Base-by-base conservation (phyloP, 2,797 vertebrate species). In the Halcyon badia region DNA sequence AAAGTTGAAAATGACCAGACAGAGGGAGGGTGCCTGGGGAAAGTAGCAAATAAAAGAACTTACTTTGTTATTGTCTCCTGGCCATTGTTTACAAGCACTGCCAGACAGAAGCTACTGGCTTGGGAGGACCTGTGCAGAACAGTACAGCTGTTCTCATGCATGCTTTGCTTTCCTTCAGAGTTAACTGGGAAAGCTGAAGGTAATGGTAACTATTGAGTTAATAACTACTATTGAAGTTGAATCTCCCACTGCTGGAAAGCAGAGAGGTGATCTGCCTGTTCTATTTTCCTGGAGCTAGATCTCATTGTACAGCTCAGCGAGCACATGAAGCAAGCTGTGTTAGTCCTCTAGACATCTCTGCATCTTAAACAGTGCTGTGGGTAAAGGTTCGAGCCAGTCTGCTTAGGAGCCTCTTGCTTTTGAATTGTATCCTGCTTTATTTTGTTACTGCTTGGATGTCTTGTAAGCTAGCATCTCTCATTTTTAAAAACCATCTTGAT, bases 401-500 rank as follows among this genome's bases (percentile, higher is more conserved):
- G 49, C 66, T 73, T 66, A 48, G 13, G 9, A 68, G 9, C 64
- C 60, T 80, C 78, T 46, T 42, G 5, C 35, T 37, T 94, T 90
- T 89, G 80, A 78, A 61, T 91, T 77, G 37, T n/a, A 19, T 7
- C 51, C 37, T 61, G 48, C 46, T 87, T 76, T 86, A 26, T 66
- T 76, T 88, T 81, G 54, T 65, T 84, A 22, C 19, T 93, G 35
- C 78, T 73, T 77, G 24, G 68, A 35, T 79, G 37, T 91, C 52
- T 93, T 93, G 37, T 25, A 90, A 69, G 65, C 25, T 60, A 24
- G 37, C 15, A 30, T 86, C 54, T 92, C 93, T 94, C 81, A 65
- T 93, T 96, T 97, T 12, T 97, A 71, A 91, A 98, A 96, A 78
- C 81, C 77, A 60, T 95, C 82, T 95, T 94, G 65, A 87, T 97